Base-by-base conservation (phyloP, 2,113 vertebrate species). In the Embiotoca jacksoni region DNA sequence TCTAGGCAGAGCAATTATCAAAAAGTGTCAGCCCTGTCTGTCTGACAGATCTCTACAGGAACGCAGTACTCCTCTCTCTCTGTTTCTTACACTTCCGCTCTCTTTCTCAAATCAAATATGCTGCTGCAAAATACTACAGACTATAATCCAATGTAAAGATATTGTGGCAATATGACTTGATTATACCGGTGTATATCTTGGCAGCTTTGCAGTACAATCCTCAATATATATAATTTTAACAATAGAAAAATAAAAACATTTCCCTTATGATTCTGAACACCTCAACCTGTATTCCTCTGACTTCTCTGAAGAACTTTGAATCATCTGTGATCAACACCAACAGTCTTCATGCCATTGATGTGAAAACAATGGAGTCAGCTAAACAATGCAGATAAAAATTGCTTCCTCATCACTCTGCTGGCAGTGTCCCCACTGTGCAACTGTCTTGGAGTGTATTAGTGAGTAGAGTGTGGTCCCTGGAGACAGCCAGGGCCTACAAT, bases 1-100 rank as follows among this genome's bases (percentile, higher is more conserved):
- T 75, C 65, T 66, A 74, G 71, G 82, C 69, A 92, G 90, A 88
- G 85, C 89, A 92, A 93, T 92, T 93, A 92, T 89, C 60, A 67
- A 83, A 86, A 85, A 74, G 75, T 57, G 78, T 86, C 83, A 89
- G 75, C 66, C 13, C 36, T 77, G 78, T 88, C 87, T 78, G 76
- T 82, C 83, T 87, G 87, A 86, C 85, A 90, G 73, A 86, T 90
- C 89, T 86, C 80, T 46, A 50, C 82, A 83, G 86, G 85, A 80
- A 59, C 61, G 66, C 36, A 3, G n/a, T 46, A 31, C 44, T 41
- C 57, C 60, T 14, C 72, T 36, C 58, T 83, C 39, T 80, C 15
- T 49, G 39, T 50, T 56, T 72, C 57, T 60, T 14, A n/a, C 60
- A 13, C 14, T 37, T 47, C 7, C 23, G 23, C 32, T 54, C 61